Conservation (phyloP, 1,140 invertebrate genomes). For the Gryllus bimaculatus region DNA sequence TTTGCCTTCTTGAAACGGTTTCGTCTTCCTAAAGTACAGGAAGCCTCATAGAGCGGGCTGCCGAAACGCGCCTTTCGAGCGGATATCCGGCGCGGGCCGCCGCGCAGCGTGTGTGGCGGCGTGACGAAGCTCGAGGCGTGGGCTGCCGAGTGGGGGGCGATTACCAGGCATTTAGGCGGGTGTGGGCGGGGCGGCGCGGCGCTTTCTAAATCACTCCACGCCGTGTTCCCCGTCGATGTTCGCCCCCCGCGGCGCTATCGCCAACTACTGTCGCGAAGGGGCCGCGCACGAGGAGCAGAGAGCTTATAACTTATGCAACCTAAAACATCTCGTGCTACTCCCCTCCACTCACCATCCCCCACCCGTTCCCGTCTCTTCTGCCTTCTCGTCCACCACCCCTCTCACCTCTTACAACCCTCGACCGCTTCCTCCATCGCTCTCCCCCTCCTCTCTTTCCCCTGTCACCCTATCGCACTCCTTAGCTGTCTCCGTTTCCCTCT, state of each 20-base stretch:
- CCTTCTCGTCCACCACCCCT: neutral
- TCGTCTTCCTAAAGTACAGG: too few species aligned
- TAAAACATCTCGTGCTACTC: neutral
- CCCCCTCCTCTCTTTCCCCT: neutral
- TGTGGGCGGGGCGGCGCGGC: too few species aligned
- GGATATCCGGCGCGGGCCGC: too few species aligned
- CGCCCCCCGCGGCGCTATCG: neutral
- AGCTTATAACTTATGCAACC: constrained; percentile 1
- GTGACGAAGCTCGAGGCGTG: too few species aligned
- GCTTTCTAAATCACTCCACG: neutral
- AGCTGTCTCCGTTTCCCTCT: neutral
- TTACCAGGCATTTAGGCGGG: neutral
- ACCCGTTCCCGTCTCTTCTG: neutral
- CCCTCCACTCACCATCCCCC: too few species aligned
- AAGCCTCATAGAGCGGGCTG: too few species aligned
- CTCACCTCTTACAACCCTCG: neutral
- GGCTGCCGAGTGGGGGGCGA: neutral
- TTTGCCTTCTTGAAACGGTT: too few species aligned
- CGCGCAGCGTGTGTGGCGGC: too few species aligned
- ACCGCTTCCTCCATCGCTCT: neutral
- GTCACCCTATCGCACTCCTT: neutral
- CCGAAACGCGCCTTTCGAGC: too few species aligned
- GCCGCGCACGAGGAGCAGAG: neutral
- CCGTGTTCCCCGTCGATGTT: neutral
- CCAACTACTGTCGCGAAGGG: neutral